A percentile compares a stretch with the other conserved stretches of the same genome.
Evolutionary conservation across 1,140 invertebrate genomes (phyloP).

Genomic region (Olivierus martensii): DNA sequence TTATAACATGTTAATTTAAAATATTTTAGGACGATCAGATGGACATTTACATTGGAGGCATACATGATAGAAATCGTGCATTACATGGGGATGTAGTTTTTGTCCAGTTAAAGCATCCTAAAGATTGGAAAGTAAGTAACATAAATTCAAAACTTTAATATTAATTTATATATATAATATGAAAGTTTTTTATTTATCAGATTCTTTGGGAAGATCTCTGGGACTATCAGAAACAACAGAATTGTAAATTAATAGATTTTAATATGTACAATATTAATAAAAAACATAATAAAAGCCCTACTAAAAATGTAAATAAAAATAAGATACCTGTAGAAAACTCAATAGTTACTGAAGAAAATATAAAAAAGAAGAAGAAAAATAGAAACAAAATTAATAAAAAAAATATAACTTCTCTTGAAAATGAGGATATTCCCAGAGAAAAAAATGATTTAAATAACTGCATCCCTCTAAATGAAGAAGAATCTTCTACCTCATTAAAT

Average conservation of each 20-base stretch:
- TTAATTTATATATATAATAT: no score
- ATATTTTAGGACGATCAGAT: conserved; percentile 37
- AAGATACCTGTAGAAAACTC: no score
- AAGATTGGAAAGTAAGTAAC: conserved; percentile 34
- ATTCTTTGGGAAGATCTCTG: background rate
- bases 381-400: conserved; percentile 7
- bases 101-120: conserved; percentile 40
- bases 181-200: no score
- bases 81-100: conserved; percentile 69
- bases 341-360: no score
- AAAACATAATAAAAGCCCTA: no score
- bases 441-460: conserved; percentile 4
- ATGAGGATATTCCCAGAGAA: background rate
- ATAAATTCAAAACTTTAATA: no score
- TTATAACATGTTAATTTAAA: background rate
- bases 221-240: background rate
- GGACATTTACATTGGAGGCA: conserved; percentile 57
- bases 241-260: background rate
- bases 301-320: no score
- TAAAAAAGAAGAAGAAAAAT: background rate
- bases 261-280: no score
- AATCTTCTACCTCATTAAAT: background rate
- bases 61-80: conserved; percentile 57
- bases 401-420: background rate
- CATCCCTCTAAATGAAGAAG: conserved; percentile 3